Evolutionary conservation across 2,888 invertebrate genomes (phyloP).

Genomic region (Frankliniella fusca): DNA sequence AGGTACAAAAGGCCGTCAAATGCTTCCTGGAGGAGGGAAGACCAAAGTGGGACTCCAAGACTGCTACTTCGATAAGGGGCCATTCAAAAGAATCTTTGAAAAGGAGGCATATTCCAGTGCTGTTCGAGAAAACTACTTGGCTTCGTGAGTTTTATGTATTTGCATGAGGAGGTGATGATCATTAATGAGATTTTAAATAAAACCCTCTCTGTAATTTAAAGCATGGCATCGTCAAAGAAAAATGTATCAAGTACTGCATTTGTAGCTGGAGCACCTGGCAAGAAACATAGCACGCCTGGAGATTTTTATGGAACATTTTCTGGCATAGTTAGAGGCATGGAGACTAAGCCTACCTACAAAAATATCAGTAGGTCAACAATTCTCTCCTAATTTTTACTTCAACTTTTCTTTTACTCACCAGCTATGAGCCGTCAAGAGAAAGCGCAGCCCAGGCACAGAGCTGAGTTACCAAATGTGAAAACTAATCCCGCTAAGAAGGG

Average conservation of each 20-base stretch:
- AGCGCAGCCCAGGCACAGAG: slow-evolving; percentile 18
- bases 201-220: slow-evolving; percentile 28
- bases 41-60: slow-evolving; percentile 47
- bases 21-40: slow-evolving; percentile 46
- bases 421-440: slow-evolving; percentile 40
- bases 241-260: slow-evolving; percentile 41
- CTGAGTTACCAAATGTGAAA: slow-evolving; percentile 42
- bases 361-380: neutral
- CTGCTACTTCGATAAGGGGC: slow-evolving; percentile 50
- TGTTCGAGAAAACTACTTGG: slow-evolving; percentile 34
- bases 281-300: slow-evolving; percentile 52
- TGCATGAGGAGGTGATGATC: neutral
- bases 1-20: slow-evolving; percentile 43
- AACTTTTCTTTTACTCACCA: slow-evolving; percentile 30
- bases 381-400: no score
- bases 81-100: slow-evolving; percentile 48
- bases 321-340: slow-evolving; percentile 38
- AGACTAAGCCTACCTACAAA: neutral
- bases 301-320: slow-evolving; percentile 53
- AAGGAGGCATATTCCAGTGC: slow-evolving; percentile 45
- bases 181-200: no score
- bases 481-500: slow-evolving; percentile 50
- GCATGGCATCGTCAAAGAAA: slow-evolving; percentile 36
- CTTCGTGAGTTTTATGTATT: slow-evolving; percentile 37
- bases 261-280: slow-evolving; percentile 45